Percentiles rank a stretch among this genome's conserved stretches.
phyloP scores from a whole-genome alignment of 1,140 invertebrate species.

The Chlorops oryzae region DNA sequence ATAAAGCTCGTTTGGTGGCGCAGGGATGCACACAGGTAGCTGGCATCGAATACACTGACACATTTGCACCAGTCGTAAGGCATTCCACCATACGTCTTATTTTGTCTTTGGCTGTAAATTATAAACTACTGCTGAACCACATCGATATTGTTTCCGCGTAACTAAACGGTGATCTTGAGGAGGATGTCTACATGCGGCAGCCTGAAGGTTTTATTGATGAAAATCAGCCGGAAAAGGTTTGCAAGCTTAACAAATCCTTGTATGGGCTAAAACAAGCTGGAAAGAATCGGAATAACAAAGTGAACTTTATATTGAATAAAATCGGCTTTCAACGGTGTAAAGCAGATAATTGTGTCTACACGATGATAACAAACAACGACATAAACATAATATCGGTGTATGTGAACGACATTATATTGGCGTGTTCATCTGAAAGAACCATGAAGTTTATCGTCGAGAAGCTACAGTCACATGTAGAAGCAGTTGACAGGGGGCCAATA shows the following conservation, averaged over 20 bases:
- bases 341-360: neutral
- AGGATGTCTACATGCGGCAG: constrained; percentile 47
- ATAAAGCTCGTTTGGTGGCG: constrained; percentile 46
- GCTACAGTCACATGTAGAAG: constrained; percentile 25
- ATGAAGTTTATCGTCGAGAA: constrained; percentile 19
- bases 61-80: constrained; percentile 41
- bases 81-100: constrained; percentile 43
- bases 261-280: constrained; percentile 37
- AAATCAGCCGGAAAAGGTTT: constrained; percentile 13
- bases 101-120: constrained; percentile 35
- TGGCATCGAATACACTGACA: constrained; percentile 43
- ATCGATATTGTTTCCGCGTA: constrained; percentile 48
- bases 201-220: constrained; percentile 33
- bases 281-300: constrained; percentile 24
- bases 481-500: constrained; percentile 25
- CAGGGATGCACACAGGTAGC: constrained; percentile 36
- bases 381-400: too few species aligned
- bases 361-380: neutral
- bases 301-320: constrained; percentile 10
- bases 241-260: constrained; percentile 20
- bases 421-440: constrained; percentile 11
- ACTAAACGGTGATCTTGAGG: constrained; percentile 46
- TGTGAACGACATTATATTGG: constrained; percentile 29
- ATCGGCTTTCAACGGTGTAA: constrained; percentile 9
- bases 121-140: constrained; percentile 30